Evolutionary conservation across 1,140 invertebrate genomes (phyloP).

Genomic region (Tribolium castaneum): DNA sequence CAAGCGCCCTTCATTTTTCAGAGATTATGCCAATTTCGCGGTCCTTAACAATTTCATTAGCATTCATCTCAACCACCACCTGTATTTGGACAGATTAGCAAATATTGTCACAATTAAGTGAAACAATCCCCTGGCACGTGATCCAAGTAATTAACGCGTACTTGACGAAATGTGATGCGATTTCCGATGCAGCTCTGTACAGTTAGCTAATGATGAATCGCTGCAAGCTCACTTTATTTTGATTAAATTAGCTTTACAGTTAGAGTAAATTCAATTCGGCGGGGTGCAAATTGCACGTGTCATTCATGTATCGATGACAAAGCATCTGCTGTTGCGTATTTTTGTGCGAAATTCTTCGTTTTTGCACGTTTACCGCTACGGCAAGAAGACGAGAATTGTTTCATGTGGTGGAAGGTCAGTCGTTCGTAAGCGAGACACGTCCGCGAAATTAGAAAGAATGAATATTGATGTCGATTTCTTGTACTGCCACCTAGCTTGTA

Average conservation of each 20-base stretch:
- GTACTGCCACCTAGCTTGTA: not conserved
- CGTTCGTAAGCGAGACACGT: not conserved
- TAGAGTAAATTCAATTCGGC: slow-evolving; percentile 14
- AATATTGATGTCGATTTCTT: not conserved
- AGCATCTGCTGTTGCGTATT: not conserved
- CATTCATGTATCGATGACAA: slow-evolving; percentile 22
- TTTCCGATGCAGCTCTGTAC: not conserved
- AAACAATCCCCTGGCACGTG: not conserved
- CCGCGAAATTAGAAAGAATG: not conserved
- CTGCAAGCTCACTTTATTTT: slow-evolving; percentile 17
- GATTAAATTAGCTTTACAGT: slow-evolving; percentile 40
- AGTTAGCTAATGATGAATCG: slow-evolving; percentile 26
- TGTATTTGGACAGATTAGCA: slow-evolving; percentile 33
- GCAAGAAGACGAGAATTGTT: not conserved
- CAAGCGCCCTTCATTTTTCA: not conserved
- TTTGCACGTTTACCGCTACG: not conserved
- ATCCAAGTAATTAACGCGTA: slow-evolving; percentile 1
- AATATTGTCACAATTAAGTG: slow-evolving; percentile 21
- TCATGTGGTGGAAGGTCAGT: not conserved
- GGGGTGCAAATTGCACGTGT: slow-evolving; percentile 39
- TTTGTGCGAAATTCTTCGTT: not conserved
- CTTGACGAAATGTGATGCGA: slow-evolving; percentile 5
- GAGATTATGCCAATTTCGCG: not conserved
- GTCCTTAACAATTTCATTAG: not conserved
- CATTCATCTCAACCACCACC: not conserved